Conservation (phyloP, 2,888 invertebrate genomes). For the Cephus pygmeus region DNA sequence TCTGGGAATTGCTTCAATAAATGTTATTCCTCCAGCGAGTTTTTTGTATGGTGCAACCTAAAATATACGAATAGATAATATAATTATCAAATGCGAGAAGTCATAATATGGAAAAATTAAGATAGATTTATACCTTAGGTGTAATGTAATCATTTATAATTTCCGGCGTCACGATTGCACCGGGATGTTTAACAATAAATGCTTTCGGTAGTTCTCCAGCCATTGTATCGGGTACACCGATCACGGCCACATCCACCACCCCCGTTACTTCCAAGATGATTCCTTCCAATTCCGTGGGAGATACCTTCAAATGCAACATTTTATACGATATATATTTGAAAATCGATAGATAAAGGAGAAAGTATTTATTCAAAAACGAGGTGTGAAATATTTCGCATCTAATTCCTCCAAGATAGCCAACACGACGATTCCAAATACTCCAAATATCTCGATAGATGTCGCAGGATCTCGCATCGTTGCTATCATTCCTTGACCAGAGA, state of each 20-base stretch:
- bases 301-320: slow-evolving; percentile 70
- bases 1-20: slow-evolving; percentile 78
- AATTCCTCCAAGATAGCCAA: too few relatives aligned
- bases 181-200: slow-evolving; percentile 75
- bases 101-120: neutral
- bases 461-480: too few relatives aligned
- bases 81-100: too few relatives aligned
- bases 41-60: slow-evolving; percentile 78
- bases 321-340: too few relatives aligned
- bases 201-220: slow-evolving; percentile 83
- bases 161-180: slow-evolving; percentile 70
- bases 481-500: too few relatives aligned
- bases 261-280: slow-evolving; percentile 78
- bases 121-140: slow-evolving; percentile 62
- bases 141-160: slow-evolving; percentile 71
- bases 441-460: too few relatives aligned
- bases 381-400: too few relatives aligned
- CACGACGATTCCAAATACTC: too few relatives aligned
- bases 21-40: slow-evolving; percentile 77
- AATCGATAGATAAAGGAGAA: slow-evolving; percentile 4
- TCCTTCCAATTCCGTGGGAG: slow-evolving; percentile 87
- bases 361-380: neutral
- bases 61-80: neutral
- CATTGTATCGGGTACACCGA: slow-evolving; percentile 77
- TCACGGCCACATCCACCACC: slow-evolving; percentile 82